Percentiles rank a stretch among this genome's conserved stretches.
Evolutionary conservation across 2,113 vertebrate species (phyloP).

Genomic region (Syngnathus scovelli): DNA sequence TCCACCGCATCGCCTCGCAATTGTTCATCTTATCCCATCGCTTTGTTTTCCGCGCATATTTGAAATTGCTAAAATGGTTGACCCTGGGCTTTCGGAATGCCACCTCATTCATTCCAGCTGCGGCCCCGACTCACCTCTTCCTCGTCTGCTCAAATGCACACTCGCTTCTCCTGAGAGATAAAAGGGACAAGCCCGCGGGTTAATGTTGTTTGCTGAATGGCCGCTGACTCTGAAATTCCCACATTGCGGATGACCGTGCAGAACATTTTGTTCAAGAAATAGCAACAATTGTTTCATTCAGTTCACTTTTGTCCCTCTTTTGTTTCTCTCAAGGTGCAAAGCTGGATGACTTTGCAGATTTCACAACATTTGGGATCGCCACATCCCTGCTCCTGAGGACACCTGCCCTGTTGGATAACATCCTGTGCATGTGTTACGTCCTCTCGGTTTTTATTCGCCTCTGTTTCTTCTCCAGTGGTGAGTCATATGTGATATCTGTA

Average conservation of each 20-base stretch:
- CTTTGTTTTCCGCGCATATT: slow-evolving; percentile 62
- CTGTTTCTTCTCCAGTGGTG: slow-evolving; percentile 84
- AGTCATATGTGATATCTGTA: slow-evolving; percentile 17
- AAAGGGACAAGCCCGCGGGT: slow-evolving; percentile 38
- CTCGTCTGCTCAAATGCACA: slow-evolving; percentile 48
- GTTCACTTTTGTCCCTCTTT: not conserved
- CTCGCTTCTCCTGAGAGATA: slow-evolving; percentile 37
- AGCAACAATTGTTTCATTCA: not conserved
- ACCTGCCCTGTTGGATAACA: slow-evolving; percentile 68
- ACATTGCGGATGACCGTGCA: slow-evolving; percentile 11
- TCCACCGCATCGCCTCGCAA: slow-evolving; percentile 57
- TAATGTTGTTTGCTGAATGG: slow-evolving; percentile 61
- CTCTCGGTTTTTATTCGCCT: slow-evolving; percentile 80
- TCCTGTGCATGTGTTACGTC: slow-evolving; percentile 79
- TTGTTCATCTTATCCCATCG: slow-evolving; percentile 67
- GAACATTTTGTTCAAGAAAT: not conserved
- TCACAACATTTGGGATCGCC: slow-evolving; percentile 88
- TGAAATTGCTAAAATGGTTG: slow-evolving; percentile 71
- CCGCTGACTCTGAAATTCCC: slow-evolving; percentile 52
- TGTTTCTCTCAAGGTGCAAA: slow-evolving; percentile 73
- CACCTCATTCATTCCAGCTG: slow-evolving; percentile 39
- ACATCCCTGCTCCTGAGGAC: slow-evolving; percentile 80
- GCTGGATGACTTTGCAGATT: slow-evolving; percentile 87
- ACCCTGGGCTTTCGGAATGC: slow-evolving; percentile 58
- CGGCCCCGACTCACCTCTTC: slow-evolving; percentile 44